Base-by-base conservation (phyloP, 2,888 invertebrate species). In the Euspilapteryx auroguttella region DNA sequence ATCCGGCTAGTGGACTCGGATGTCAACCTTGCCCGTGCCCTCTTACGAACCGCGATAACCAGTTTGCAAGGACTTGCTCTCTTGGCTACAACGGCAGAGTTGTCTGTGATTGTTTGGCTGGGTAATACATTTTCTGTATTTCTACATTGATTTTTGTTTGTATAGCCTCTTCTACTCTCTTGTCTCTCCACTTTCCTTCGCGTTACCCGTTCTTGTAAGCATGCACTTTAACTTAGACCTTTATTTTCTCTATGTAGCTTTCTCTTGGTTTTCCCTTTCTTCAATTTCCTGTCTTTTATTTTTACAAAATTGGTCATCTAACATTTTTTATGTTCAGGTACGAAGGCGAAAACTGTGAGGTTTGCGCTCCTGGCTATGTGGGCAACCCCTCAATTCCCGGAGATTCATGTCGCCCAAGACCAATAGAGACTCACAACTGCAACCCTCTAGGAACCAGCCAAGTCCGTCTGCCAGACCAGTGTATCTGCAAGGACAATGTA, bases 21-120 rank as follows among this genome's bases (percentile, higher is more conserved):
- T 95, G 95, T 58, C 77, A 79, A 40, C 78, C 81, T 0, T 93
- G 92, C 47, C 88, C 91, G 0, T 96, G 95, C 47, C 95, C 95
- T 0, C 80, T 85, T 3, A 87, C 89, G 14, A 85, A 81, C 41
- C 79, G 83, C 12, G 77, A 81, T 21, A 93, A 92, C 51, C 89
- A 90, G 81, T 95, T 93, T 57, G 87, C 87, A 2, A 79, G 82
- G 24, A 86, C 87, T 3, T 96, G 96, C 55, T 79, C 80, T 13
- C 61, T 91, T 10, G 88, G 82, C 25, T 64, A 81, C 0, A 86
- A 89, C 40, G 86, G 86, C 4, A 79, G 83, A 34, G 86, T 89
- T 0, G 79, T 83, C 3, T 95, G 95, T 51, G 81, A 88, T 37
- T 96, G 96, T 51, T 82, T 84, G 23, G 73, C 80, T 29, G 95